phyloP scores from a whole-genome alignment of 2,113 vertebrate genomes.

The Piaya cayana region DNA sequence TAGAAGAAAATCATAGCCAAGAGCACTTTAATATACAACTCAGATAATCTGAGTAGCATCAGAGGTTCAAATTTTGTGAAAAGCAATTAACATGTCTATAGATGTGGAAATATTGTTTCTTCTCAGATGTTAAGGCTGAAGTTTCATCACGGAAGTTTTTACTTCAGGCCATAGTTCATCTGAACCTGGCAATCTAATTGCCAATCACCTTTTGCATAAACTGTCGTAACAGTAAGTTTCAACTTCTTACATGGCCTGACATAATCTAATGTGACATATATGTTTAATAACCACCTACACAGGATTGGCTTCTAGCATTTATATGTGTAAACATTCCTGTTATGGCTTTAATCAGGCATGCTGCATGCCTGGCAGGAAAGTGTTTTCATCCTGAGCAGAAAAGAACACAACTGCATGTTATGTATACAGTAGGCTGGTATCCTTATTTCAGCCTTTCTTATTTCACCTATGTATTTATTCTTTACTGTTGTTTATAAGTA shows the following conservation, averaged over 20 bases:
- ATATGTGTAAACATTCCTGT: background rate
- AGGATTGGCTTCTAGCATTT: background rate
- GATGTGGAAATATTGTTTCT: background rate
- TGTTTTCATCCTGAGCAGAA: background rate
- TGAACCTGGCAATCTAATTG: background rate
- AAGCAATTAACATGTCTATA: background rate
- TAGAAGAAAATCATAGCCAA: background rate
- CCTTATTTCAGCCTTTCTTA: background rate
- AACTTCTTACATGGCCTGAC: background rate
- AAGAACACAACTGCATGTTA: background rate
- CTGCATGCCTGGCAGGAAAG: background rate
- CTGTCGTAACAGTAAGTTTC: background rate
- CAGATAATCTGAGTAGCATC: background rate
- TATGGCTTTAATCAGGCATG: background rate
- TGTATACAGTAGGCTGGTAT: background rate
- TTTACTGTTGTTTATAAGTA: background rate
- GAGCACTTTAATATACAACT: background rate
- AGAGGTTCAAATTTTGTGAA: background rate
- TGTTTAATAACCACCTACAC: background rate
- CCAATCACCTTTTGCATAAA: background rate
- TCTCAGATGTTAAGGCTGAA: background rate
- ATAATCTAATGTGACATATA: background rate
- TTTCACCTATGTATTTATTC: background rate
- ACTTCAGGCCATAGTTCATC: background rate
- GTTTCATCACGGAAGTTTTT: background rate